A percentile compares a stretch with the other conserved stretches of the same genome.
These are phyloP conservation scores for Cristatella mucedo DNA, from an alignment of 2,888 invertebrate species.

Conservation along the genomic window DNA sequence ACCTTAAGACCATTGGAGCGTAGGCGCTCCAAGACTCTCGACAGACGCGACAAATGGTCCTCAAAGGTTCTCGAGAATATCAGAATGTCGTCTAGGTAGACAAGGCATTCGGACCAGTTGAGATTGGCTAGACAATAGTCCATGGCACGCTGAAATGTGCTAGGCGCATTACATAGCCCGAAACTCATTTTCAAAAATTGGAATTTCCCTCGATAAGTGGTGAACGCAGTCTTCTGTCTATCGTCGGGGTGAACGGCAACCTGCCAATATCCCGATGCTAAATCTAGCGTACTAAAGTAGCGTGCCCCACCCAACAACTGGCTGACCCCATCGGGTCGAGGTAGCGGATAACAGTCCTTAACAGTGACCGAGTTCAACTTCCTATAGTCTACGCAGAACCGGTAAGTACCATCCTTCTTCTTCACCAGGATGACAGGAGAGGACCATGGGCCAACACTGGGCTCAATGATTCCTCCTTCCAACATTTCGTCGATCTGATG, in stretches of 20 bases:
- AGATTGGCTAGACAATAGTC: no score
- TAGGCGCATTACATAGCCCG: no score
- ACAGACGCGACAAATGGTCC: conserved; percentile 12
- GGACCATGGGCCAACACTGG: conserved; percentile 14
- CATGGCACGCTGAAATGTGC: no score
- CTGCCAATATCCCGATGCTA: conserved; percentile 17
- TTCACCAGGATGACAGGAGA: conserved; percentile 14
- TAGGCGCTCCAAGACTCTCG: conserved; percentile 12
- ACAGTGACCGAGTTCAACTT: conserved; percentile 14
- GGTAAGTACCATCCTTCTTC: conserved; percentile 13
- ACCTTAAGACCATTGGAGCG: conserved; percentile 13
- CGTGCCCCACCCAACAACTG: conserved; percentile 14
- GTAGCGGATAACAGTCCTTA: conserved; percentile 14
- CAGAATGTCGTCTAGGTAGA: no score
- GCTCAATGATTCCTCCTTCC: conserved; percentile 14
- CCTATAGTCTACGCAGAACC: conserved; percentile 16
- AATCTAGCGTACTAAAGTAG: conserved; percentile 15
- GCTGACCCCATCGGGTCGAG: conserved; percentile 11
- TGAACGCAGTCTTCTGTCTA: conserved; percentile 14
- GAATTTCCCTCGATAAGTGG: conserved; percentile 12
- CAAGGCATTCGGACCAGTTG: no score
- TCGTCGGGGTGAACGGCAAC: conserved; percentile 11
- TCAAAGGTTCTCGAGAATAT: conserved; percentile 13
- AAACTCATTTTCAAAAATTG: conserved; percentile 13
- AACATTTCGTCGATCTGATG: conserved; percentile 15